Conservation (phyloP, 2,888 invertebrate genomes). For the Ditula angustiorana region DNA sequence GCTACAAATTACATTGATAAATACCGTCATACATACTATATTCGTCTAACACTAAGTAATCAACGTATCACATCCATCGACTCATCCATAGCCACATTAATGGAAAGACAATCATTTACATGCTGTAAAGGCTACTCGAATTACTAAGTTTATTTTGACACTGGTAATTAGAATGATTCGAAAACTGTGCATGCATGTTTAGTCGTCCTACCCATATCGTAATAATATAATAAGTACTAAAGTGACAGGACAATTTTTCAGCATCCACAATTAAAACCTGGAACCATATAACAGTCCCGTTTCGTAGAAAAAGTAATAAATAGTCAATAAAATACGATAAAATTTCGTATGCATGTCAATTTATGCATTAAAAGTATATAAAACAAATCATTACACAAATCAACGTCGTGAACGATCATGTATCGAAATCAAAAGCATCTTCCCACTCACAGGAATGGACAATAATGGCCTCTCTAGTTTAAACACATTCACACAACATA, state of each 20-base stretch:
- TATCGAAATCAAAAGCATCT: conserved; percentile 39
- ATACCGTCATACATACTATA: conserved; percentile 76
- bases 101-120: conserved; percentile 40
- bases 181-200: conserved; percentile 6
- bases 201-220: conserved; percentile 10
- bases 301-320: conserved; percentile 29
- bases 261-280: background rate
- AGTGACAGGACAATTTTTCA: conserved; percentile 7
- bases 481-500: conserved; percentile 44
- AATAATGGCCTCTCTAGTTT: conserved; percentile 30
- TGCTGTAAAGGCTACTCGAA: conserved; percentile 21
- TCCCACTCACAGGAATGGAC: conserved; percentile 27
- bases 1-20: conserved; percentile 76
- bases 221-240: conserved; percentile 29
- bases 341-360: conserved; percentile 22
- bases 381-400: conserved; percentile 15
- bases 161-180: conserved; percentile 27
- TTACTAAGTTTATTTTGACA: conserved; percentile 34
- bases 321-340: conserved; percentile 21
- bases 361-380: conserved; percentile 7
- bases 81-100: conserved; percentile 69
- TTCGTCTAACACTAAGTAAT: conserved; percentile 71
- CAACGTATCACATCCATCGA: conserved; percentile 82
- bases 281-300: background rate
- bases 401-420: conserved; percentile 12